Evolutionary conservation across 92 coral and sea anemone species (phyloP).

Genomic region (Epizoanthus illoricatus): DNA sequence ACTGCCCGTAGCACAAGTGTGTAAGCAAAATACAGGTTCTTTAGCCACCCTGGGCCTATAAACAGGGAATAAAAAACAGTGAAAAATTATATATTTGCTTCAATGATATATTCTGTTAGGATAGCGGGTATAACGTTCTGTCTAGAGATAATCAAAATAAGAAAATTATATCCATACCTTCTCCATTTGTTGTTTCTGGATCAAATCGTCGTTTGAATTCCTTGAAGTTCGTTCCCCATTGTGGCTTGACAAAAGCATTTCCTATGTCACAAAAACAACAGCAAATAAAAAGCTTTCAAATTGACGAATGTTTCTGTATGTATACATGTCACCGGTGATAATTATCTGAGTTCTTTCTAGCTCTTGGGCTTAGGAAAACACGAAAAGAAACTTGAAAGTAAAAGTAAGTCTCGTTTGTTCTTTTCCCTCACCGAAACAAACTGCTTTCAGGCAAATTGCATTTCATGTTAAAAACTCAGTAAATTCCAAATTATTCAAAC

Average conservation of each 20-base stretch:
- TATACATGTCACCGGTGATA: too few relatives aligned
- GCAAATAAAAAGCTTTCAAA: neutral
- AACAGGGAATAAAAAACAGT: neutral
- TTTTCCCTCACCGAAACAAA: too few relatives aligned
- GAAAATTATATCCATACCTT: constrained; percentile 57
- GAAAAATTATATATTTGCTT: neutral
- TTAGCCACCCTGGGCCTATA: constrained; percentile 92
- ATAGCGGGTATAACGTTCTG: neutral
- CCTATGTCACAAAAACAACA: constrained; percentile 33
- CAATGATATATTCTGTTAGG: neutral
- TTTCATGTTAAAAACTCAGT: too few relatives aligned
- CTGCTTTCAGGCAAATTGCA: too few relatives aligned
- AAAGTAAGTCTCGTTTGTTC: too few relatives aligned
- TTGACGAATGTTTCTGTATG: neutral
- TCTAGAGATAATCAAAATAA: neutral
- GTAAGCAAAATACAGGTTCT: constrained; percentile 89
- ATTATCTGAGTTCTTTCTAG: too few relatives aligned
- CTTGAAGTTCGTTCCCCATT: constrained; percentile 86
- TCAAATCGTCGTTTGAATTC: constrained; percentile 88
- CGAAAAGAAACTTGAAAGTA: too few relatives aligned
- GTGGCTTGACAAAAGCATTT: constrained; percentile 78
- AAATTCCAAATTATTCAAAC: too few relatives aligned
- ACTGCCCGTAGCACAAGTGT: constrained; percentile 90
- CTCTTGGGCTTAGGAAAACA: too few relatives aligned
- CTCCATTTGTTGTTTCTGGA: constrained; percentile 77